Evolutionary conservation across 2,888 invertebrate species (phyloP).

Genomic region (Tinea semifulvella): DNA sequence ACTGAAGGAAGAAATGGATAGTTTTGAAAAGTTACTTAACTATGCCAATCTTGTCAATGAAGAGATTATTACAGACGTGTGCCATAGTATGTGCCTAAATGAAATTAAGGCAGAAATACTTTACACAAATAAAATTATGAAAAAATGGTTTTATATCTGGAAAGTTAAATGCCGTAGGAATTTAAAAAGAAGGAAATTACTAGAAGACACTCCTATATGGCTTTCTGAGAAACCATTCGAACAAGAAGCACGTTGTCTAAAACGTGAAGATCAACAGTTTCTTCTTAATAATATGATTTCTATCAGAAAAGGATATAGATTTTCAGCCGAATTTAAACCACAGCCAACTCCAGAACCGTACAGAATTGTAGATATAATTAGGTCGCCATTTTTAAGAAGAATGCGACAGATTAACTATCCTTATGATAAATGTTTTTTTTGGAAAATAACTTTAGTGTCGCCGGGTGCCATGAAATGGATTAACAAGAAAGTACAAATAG

Average conservation of each 20-base stretch:
- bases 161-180: constrained; percentile 39
- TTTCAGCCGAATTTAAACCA: constrained; percentile 40
- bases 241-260: constrained; percentile 41
- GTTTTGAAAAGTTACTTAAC: constrained; percentile 31
- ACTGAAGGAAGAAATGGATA: constrained; percentile 39
- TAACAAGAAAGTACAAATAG: constrained; percentile 47
- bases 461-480: constrained; percentile 56
- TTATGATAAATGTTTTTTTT: constrained; percentile 54
- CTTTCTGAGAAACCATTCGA: constrained; percentile 38
- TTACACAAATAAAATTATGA: constrained; percentile 39
- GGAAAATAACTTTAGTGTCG: constrained; percentile 71
- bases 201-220: constrained; percentile 58
- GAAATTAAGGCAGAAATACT: constrained; percentile 49
- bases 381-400: constrained; percentile 46
- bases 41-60: constrained; percentile 34
- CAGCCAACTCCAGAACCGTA: constrained; percentile 39
- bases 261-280: constrained; percentile 35
- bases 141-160: constrained; percentile 51
- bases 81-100: constrained; percentile 36
- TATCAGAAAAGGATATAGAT: constrained; percentile 47
- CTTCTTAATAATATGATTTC: constrained; percentile 48
- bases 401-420: constrained; percentile 57
- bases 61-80: constrained; percentile 37
- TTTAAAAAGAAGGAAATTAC: constrained; percentile 37
- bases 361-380: constrained; percentile 55